These are phyloP conservation scores for Candidula unifasciata DNA, from an alignment of 2,888 invertebrate species.

Conservation along the genomic window DNA sequence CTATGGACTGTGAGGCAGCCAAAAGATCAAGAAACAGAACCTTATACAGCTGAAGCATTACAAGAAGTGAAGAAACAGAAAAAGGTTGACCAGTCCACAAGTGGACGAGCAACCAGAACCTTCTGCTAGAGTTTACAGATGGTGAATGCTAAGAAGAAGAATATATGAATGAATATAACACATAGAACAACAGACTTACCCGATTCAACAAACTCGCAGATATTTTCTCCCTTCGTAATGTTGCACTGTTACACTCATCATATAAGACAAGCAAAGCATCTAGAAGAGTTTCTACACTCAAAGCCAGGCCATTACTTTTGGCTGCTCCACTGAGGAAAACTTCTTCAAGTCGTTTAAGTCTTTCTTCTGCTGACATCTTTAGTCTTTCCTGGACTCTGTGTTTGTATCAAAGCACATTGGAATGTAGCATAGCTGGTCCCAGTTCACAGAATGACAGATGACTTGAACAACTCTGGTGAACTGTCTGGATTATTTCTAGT, in stretches of 20 bases:
- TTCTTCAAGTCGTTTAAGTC: slow-evolving; percentile 90
- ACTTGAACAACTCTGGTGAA: no score
- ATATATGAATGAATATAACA: background rate
- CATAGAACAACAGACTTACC: slow-evolving; percentile 66
- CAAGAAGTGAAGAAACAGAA: no score
- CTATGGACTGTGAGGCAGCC: no score
- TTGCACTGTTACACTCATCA: slow-evolving; percentile 97
- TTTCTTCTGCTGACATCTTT: slow-evolving; percentile 81
- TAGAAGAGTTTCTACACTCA: slow-evolving; percentile 91
- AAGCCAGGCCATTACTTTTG: slow-evolving; percentile 79
- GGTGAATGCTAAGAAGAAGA: background rate
- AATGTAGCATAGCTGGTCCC: background rate
- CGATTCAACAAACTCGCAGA: slow-evolving; percentile 91
- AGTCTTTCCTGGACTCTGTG: background rate
- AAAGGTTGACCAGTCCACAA: background rate
- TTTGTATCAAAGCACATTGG: slow-evolving; percentile 17
- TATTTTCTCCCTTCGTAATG: slow-evolving; percentile 95
- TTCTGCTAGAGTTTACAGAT: no score
- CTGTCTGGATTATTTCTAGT: no score
- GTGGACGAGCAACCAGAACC: background rate
- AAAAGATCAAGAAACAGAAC: no score
- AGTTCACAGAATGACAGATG: no score
- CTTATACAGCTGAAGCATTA: no score
- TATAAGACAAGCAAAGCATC: slow-evolving; percentile 95
- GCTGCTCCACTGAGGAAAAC: slow-evolving; percentile 89